Evolutionary conservation across 1,140 invertebrate genomes (phyloP).

Genomic region (Gryllus bimaculatus): DNA sequence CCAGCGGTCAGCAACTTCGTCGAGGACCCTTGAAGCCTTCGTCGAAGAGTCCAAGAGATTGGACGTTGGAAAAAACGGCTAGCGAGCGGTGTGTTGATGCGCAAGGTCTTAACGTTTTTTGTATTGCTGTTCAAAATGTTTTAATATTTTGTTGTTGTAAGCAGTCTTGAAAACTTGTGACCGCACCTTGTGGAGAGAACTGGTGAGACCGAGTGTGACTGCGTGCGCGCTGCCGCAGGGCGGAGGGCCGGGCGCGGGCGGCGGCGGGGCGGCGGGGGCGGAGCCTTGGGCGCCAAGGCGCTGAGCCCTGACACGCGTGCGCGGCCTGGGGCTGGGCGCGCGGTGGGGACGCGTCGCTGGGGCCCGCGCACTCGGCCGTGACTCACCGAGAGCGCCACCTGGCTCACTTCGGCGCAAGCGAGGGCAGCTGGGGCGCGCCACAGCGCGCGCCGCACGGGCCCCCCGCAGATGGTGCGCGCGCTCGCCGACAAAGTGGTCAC

Average conservation of each 20-base stretch:
- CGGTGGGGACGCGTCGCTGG: constrained; percentile 45
- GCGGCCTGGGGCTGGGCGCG: constrained; percentile 33
- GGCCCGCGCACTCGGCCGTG: constrained; percentile 46
- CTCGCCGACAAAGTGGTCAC: constrained; percentile 43
- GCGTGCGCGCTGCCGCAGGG: too few relatives aligned
- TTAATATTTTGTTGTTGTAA: too few relatives aligned
- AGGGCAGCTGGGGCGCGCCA: constrained; percentile 46
- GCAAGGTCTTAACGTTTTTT: too few relatives aligned
- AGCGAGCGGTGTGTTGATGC: too few relatives aligned
- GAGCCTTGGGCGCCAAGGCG: constrained; percentile 38
- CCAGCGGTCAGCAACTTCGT: too few relatives aligned
- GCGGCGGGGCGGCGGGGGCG: constrained; percentile 35
- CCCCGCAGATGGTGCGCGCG: constrained; percentile 43
- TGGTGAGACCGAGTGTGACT: too few relatives aligned
- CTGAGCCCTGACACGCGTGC: constrained; percentile 33
- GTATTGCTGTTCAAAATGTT: too few relatives aligned
- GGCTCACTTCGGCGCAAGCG: constrained; percentile 57
- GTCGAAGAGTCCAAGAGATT: too few relatives aligned
- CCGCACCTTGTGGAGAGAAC: too few relatives aligned
- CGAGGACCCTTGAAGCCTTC: too few relatives aligned
- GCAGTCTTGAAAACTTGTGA: too few relatives aligned
- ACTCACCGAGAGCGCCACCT: constrained; percentile 55
- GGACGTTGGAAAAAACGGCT: too few relatives aligned
- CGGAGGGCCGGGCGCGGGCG: constrained; percentile 41
- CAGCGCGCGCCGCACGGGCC: constrained; percentile 31